Evolutionary conservation across 2,888 invertebrate species (phyloP).

Genomic region (Archaeoteleia sp.): DNA sequence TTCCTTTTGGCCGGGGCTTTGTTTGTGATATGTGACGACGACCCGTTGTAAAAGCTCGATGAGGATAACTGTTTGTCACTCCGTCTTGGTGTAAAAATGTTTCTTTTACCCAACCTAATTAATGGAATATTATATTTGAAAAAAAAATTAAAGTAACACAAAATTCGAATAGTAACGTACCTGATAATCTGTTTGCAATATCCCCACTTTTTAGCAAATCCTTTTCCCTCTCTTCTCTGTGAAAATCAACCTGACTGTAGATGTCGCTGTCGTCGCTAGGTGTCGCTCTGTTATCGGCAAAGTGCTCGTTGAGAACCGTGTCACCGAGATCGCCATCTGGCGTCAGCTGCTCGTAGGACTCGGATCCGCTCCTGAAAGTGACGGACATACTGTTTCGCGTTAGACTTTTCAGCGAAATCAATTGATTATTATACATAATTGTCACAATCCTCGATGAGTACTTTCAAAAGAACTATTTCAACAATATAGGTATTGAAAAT

Average conservation of each 20-base stretch:
- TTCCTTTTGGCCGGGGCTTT: conserved; percentile 80
- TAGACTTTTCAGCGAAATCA: conserved; percentile 68
- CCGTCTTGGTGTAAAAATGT: conserved; percentile 74
- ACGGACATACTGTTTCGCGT: conserved; percentile 74
- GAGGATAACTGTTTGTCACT: conserved; percentile 80
- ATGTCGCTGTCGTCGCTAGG: conserved; percentile 83
- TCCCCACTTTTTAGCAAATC: conserved; percentile 68
- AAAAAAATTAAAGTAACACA: no score
- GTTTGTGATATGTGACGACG: conserved; percentile 78
- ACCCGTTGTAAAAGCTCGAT: conserved; percentile 84
- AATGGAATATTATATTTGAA: no score
- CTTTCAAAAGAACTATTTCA: no score
- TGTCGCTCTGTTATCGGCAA: conserved; percentile 71
- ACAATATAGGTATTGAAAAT: no score
- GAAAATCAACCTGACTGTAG: conserved; percentile 80
- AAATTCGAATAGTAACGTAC: no score
- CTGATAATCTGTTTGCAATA: conserved; percentile 69
- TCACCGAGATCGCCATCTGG: conserved; percentile 74
- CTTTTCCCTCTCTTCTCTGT: conserved; percentile 77
- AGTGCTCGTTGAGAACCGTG: conserved; percentile 70
- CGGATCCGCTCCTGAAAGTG: conserved; percentile 76
- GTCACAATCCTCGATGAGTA: no score
- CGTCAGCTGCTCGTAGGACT: conserved; percentile 79
- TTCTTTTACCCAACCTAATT: conserved; percentile 77
- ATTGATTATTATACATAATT: no score